Base-by-base conservation (phyloP, 2,888 invertebrate genomes). In the Sminthurides aquaticus region DNA sequence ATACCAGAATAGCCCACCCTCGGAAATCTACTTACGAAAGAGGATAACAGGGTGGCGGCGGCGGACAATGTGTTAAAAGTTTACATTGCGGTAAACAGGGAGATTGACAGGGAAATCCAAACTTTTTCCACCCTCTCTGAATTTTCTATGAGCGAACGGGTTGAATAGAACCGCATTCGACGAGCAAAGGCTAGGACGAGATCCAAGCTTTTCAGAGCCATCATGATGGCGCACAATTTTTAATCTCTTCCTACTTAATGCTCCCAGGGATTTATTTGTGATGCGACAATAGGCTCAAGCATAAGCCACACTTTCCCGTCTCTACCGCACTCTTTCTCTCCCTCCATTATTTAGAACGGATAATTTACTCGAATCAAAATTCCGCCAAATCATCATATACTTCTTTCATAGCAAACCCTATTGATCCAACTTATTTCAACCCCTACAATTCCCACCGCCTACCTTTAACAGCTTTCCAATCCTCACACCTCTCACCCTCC, bases 21-120 rank as follows among this genome's bases (percentile, higher is more conserved):
- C n/a, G n/a, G n/a, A n/a, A n/a, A n/a, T n/a, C n/a, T n/a, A n/a
- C n/a, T n/a, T n/a, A n/a, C n/a, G n/a, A n/a, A n/a, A n/a, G 29
- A 22, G 49, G 49, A 25, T 52, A 27, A 60, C 26, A 27, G 49
- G 28, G 52, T 27, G 27, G 28, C 57, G 25, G 5, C n/a, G 5
- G 5, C 43, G 43, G 43, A 60, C 52, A 25, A 26, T 29, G 49
- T n/a, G 24, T 54, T 60, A 52, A 34, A 34, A 52, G 49, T 28
- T n/a, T 52, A 64, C 66, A 66, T 69, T 69, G 66, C 61, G 58
- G 64, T 66, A 65, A 66, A 66, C 66, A 64, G 56, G n/a, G 60
- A 60, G 57, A 65, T 63, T 60, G 67, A 63, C 67, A 67, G 65
- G 62, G 67, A 69, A 62, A 69, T 62, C 5, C 5, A 34, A 34